Conservation (phyloP, 2,797 vertebrate genomes). For the Sarcophilus harrisii region DNA sequence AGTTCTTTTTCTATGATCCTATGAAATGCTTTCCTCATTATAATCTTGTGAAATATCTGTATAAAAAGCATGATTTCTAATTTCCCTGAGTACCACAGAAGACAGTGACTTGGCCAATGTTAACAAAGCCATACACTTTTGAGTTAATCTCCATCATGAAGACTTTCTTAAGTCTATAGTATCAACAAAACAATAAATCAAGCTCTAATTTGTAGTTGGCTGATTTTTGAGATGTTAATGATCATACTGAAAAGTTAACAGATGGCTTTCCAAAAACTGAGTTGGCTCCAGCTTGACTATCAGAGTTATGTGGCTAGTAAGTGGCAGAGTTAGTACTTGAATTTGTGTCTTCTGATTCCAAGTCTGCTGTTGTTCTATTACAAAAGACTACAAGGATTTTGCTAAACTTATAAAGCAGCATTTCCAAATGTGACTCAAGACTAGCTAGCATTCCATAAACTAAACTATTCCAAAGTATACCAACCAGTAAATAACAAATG, state of each 20-base stretch:
- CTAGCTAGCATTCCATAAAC: background rate
- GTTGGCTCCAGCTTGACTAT: background rate
- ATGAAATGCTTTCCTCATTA: background rate
- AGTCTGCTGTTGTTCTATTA: background rate
- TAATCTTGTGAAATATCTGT: background rate
- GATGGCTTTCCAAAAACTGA: background rate
- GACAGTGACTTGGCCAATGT: background rate
- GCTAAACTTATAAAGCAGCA: background rate
- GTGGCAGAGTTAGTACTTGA: background rate
- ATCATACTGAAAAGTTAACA: background rate
- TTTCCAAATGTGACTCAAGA: background rate
- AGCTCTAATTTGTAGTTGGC: background rate
- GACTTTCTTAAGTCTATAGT: background rate
- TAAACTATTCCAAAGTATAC: background rate
- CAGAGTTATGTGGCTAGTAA: background rate
- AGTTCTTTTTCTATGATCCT: background rate
- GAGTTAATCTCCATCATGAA: background rate
- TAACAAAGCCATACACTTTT: background rate
- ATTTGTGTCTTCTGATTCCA: background rate
- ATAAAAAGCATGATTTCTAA: background rate
- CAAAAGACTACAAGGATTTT: background rate
- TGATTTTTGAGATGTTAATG: background rate
- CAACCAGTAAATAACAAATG: background rate
- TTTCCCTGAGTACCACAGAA: background rate
- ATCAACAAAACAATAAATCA: background rate